Evolutionary conservation across 2,888 invertebrate genomes (phyloP), one percentile per base, ranked within the genome.

Genomic region (Sabellastarte sp.): DNA sequence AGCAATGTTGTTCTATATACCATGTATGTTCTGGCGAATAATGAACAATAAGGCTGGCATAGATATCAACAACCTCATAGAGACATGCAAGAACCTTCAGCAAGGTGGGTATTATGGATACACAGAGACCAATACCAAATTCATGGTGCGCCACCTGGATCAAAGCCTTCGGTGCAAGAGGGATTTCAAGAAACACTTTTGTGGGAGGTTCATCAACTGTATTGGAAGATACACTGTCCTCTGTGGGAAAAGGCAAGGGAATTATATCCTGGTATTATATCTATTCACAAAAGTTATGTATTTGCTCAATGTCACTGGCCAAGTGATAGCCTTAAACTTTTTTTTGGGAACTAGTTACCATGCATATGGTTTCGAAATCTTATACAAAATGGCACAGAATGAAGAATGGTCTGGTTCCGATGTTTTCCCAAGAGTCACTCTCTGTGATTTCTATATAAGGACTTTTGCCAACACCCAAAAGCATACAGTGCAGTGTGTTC

Each of bases 1-100:
- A 71, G 85, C 85, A n/a, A 77, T 86, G 57, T 72, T 86, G 26
- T 86, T 86, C 76, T 85, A 85, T 74, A 73, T 86, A 33, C 86
- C 86, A 2, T 82, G 84, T 53, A 79, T 86, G 57, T 67, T 86
- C 30, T 86, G 86, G 86, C 74, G 86, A n/a, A 81, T 85, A 52
- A 75, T 85, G 57, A 84, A 84, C 70, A 82, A 81, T 77, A 79
- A 80, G 60, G 77, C 80, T 3, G 83, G 83, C 76, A 64, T 64
- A 58, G 69, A 74, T 50, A 66, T 74, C 59, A 66, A 70, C 57
- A 70, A 65, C 29, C 60, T 71, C 28, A 65, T 70, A 15, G 67
- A 70, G 53, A 61, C 66, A 2, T 64, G 67, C 24, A 56, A 61
- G 30, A 65, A 62, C 26, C 58, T 67, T 2, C 60, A 63, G 28